Evolutionary conservation across 2,113 vertebrate genomes (phyloP).

Genomic region (Cnemophilus loriae): DNA sequence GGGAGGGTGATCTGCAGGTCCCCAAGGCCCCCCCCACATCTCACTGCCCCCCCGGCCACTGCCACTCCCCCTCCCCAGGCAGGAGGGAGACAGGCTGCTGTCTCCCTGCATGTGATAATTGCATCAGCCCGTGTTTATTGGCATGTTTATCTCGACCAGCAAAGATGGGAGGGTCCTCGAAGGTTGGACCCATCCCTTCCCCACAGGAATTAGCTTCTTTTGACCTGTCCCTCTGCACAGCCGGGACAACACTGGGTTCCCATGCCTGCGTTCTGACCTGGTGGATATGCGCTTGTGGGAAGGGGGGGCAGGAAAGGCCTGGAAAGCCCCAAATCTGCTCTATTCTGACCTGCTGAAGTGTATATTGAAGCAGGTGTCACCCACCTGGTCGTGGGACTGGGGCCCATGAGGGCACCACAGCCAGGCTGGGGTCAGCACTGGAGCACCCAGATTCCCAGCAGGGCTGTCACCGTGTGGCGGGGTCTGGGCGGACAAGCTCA

Average conservation of each 20-base stretch:
- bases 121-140: constrained; percentile 47
- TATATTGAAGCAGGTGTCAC: background rate
- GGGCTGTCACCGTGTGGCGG: rapidly evolving
- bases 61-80: background rate
- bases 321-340: background rate
- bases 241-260: background rate
- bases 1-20: constrained; percentile 36
- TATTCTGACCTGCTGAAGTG: background rate
- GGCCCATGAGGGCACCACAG: background rate
- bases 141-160: constrained; percentile 31
- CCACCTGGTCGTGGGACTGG: background rate
- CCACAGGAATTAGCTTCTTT: background rate
- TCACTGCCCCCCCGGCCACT: background rate
- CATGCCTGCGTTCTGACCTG: background rate
- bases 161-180: background rate
- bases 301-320: background rate
- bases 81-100: background rate
- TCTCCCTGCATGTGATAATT: constrained; percentile 35
- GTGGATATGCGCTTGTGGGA: rapidly evolving
- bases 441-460: rapidly evolving
- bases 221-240: background rate
- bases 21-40: background rate
- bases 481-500: background rate
- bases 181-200: background rate
- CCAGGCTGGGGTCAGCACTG: background rate